Evolutionary conservation across 1,140 invertebrate genomes (phyloP).

Genomic region (Drosophila nikananu): DNA sequence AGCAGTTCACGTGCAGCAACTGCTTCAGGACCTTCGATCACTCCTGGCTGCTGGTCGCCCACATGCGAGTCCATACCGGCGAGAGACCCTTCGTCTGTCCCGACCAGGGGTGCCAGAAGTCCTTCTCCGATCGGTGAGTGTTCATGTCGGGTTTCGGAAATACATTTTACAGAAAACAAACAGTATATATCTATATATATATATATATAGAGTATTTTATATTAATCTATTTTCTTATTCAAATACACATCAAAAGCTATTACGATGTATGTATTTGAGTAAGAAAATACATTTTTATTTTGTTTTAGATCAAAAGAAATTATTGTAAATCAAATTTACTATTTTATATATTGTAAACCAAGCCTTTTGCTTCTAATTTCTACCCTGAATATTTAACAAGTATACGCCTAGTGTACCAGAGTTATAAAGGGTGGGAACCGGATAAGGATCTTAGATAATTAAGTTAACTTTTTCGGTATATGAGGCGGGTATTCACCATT

Average conservation of each 20-base stretch:
- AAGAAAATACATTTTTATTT: background rate
- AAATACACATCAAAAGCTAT: too few species aligned
- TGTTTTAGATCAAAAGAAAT: background rate
- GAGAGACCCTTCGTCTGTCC: constrained; percentile 90
- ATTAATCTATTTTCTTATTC: too few species aligned
- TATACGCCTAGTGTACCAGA: constrained; percentile 3
- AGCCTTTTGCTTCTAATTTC: too few species aligned
- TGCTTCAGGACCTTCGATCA: constrained; percentile 87
- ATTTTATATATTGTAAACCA: too few species aligned
- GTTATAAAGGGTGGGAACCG: too few species aligned
- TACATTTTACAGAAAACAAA: too few species aligned
- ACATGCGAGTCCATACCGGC: constrained; percentile 89
- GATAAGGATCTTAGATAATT: too few species aligned
- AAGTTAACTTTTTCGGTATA: too few species aligned
- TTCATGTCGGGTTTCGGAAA: background rate
- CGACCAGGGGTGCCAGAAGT: constrained; percentile 87
- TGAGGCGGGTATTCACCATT: too few species aligned
- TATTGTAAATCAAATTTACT: background rate
- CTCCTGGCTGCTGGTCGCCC: constrained; percentile 90
- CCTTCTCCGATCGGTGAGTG: constrained; percentile 90
- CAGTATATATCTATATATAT: too few species aligned
- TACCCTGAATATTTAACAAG: background rate
- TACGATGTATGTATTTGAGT: too few species aligned
- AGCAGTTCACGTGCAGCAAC: constrained; percentile 84
- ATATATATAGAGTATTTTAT: too few species aligned